A percentile compares a stretch with the other conserved stretches of the same genome.
Conservation (phyloP, 2,113 vertebrate species). For the Phoenicopterus ruber region DNA sequence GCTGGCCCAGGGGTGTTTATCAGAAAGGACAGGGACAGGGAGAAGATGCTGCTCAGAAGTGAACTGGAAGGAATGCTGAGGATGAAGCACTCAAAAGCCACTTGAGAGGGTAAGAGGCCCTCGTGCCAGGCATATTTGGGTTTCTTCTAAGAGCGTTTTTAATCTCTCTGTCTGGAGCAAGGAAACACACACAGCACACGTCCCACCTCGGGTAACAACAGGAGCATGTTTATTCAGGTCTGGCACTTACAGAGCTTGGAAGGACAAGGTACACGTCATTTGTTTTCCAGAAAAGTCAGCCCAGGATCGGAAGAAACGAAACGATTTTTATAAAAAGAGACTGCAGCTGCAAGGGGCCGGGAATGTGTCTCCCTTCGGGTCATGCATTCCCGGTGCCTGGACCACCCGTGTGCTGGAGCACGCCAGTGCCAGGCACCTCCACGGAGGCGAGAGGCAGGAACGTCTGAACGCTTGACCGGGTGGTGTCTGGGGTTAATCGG, state of each 20-base stretch:
- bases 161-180: conserved; percentile 1
- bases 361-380: conserved; percentile 34
- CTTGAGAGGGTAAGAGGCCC: not conserved
- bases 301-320: conserved; percentile 3
- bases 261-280: conserved; percentile 25
- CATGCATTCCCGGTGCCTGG: not conserved
- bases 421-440: not conserved
- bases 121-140: fast-evolving
- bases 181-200: conserved; percentile 47
- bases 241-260: conserved; percentile 59
- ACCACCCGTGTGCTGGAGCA: not conserved
- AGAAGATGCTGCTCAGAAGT: not conserved
- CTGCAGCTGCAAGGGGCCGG: not conserved
- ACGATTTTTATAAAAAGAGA: conserved; percentile 38
- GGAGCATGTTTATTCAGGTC: conserved; percentile 63
- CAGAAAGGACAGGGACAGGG: not conserved
- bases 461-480: not conserved
- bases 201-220: conserved; percentile 42
- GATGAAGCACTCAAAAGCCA: not conserved
- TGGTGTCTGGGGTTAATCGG: not conserved
- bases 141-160: not conserved
- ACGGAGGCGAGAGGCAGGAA: not conserved
- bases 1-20: not conserved
- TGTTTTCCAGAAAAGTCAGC: conserved; percentile 52
- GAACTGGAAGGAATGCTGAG: not conserved